Conservation (phyloP, 2,888 invertebrate genomes). For the Eristalinus sepulchralis region DNA sequence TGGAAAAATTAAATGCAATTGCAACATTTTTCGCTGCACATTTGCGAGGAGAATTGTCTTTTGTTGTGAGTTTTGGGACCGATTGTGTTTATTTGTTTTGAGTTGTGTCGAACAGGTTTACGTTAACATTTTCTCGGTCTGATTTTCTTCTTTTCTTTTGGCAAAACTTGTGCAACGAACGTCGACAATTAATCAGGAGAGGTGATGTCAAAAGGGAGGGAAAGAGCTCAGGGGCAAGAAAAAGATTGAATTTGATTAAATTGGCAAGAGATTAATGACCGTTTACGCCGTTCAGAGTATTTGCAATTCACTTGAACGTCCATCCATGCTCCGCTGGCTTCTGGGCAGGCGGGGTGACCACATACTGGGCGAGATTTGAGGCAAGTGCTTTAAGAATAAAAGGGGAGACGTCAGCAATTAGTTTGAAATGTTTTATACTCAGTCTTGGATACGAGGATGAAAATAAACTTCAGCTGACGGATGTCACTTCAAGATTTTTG, state of each 20-base stretch:
- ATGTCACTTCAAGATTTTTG: neutral
- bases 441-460: neutral
- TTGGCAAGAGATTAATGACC: conserved; percentile 44
- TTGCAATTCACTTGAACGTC: conserved; percentile 11
- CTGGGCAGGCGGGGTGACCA: neutral
- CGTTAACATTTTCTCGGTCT: conserved; percentile 16
- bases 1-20: conserved; percentile 56
- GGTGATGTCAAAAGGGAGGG: neutral
- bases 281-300: conserved; percentile 35
- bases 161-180: conserved; percentile 52
- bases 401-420: neutral
- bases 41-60: conserved; percentile 52
- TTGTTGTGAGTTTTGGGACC: conserved; percentile 63
- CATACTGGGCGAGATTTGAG: neutral
- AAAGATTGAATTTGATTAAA: conserved; percentile 40
- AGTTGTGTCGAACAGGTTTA: neutral
- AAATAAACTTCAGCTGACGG: neutral
- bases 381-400: neutral
- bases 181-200: conserved; percentile 59
- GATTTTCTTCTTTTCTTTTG: conserved; percentile 19
- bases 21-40: conserved; percentile 36
- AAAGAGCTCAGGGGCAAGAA: neutral
- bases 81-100: conserved; percentile 47
- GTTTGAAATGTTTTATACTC: neutral
- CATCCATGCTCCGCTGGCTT: neutral